A percentile compares a stretch with the other conserved stretches of the same genome.
phyloP scores from a whole-genome alignment of 2,113 vertebrate species.

The Onychorhynchus coronatus region DNA sequence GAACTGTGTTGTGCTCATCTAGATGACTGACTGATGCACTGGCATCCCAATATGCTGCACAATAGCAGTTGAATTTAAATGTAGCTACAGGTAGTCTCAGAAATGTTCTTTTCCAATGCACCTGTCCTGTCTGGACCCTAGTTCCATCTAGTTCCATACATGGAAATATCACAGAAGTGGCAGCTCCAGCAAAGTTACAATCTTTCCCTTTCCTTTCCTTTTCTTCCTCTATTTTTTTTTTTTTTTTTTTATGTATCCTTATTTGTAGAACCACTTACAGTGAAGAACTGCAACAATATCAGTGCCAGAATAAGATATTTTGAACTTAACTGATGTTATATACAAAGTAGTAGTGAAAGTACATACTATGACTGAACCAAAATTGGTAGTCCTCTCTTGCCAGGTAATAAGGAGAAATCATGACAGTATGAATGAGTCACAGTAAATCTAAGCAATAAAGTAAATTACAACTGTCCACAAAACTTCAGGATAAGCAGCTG shows the following conservation, averaged over 20 bases:
- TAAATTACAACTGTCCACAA: neutral
- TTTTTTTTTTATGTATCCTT: neutral
- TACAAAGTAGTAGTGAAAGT: neutral
- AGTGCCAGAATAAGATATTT: neutral
- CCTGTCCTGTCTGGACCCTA: neutral
- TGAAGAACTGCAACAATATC: neutral
- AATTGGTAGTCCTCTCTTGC: neutral
- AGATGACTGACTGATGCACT: neutral
- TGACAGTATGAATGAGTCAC: neutral
- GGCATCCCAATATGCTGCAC: neutral
- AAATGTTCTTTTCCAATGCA: neutral
- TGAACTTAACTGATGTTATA: neutral
- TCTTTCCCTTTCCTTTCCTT: too few species aligned
- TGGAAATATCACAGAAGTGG: neutral
- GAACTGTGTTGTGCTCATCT: neutral
- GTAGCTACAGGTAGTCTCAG: neutral
- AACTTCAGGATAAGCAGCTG: neutral
- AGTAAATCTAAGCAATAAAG: neutral
- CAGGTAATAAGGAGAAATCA: neutral
- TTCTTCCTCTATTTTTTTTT: too few species aligned
- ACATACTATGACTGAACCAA: neutral
- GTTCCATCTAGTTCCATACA: too few species aligned
- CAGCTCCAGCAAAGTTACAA: neutral
- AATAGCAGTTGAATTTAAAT: neutral
- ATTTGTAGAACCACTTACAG: neutral